Conservation (phyloP, 1,140 invertebrate species). For the Trissolcus basalis region DNA sequence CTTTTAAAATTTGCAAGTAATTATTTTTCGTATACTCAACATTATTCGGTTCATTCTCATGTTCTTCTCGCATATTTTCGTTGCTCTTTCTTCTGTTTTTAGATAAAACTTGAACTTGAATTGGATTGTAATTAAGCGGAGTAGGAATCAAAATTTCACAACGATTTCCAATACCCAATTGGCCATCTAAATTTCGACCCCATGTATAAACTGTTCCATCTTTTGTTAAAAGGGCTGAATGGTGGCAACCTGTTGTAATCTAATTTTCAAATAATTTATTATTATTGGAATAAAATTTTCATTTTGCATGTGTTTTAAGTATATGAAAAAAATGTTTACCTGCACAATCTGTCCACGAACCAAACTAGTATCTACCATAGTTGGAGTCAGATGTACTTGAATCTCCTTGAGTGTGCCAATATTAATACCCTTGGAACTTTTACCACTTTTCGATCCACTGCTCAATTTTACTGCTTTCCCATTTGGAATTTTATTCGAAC, state of each 20-base stretch:
- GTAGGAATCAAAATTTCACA: conserved; percentile 30
- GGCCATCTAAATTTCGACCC: conserved; percentile 81
- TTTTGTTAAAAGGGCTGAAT: conserved; percentile 81
- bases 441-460: conserved; percentile 43
- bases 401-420: conserved; percentile 65
- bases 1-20: conserved; percentile 62
- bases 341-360: conserved; percentile 78
- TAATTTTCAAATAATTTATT: conserved; percentile 54
- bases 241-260: conserved; percentile 82
- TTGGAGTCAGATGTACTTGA: conserved; percentile 77
- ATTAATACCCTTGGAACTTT: conserved; percentile 63
- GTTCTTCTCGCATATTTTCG: conserved; percentile 37
- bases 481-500: conserved; percentile 22
- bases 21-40: conserved; percentile 13
- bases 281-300: conserved; percentile 2
- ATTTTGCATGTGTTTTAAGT: conserved; percentile 7
- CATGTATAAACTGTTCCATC: conserved; percentile 82
- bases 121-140: conserved; percentile 58
- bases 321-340: too few relatives aligned
- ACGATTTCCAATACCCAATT: conserved; percentile 32
- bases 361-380: conserved; percentile 78
- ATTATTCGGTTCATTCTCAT: conserved; percentile 15
- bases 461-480: conserved; percentile 31
- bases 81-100: conserved; percentile 44
- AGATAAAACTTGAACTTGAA: conserved; percentile 63